Conservation (phyloP, 2,113 vertebrate species). For the Monarcha castaneiventris region DNA sequence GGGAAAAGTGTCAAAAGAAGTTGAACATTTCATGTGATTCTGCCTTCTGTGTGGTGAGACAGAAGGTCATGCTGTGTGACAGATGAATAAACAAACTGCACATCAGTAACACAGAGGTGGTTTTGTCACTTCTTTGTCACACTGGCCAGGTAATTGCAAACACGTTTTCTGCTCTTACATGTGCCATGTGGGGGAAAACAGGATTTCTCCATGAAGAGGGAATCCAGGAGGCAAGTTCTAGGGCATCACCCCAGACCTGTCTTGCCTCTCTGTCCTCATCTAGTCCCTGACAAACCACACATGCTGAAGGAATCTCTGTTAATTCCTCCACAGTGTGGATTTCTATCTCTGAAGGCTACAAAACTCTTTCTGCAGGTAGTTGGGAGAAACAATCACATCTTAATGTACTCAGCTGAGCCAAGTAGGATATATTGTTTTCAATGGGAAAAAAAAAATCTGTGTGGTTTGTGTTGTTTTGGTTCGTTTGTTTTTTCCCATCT, state of each 20-base stretch:
- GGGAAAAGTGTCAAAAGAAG: background rate
- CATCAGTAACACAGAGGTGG: background rate
- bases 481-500: background rate
- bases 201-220: background rate
- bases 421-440: background rate
- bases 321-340: background rate
- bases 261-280: background rate
- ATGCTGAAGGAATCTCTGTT: background rate
- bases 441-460: background rate
- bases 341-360: background rate
- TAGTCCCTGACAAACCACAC: background rate
- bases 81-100: background rate
- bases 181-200: background rate
- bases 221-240: background rate
- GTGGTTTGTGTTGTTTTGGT: fast-evolving
- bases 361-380: background rate
- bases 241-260: background rate
- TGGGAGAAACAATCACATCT: background rate
- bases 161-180: background rate
- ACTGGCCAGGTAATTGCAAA: background rate
- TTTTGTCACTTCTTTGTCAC: background rate
- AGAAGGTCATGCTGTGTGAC: background rate
- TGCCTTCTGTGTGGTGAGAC: background rate
- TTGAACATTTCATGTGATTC: background rate
- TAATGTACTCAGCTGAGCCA: background rate